Base-by-base conservation (phyloP, 2,888 invertebrate species). In the Sericinus montela region DNA sequence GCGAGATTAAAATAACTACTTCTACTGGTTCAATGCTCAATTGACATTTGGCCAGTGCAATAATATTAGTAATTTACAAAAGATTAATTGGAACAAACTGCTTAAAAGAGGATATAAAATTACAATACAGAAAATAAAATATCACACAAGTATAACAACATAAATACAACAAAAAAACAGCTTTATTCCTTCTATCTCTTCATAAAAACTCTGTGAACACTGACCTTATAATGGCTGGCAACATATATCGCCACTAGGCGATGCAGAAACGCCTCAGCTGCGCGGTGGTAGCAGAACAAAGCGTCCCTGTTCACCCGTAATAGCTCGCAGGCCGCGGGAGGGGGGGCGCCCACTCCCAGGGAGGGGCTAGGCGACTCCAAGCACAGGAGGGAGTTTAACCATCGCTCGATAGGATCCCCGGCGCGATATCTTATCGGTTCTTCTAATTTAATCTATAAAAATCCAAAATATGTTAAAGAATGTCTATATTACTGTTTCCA, bases 141-240 rank as follows among this genome's bases (percentile, higher is more conserved):
- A n/a, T n/a, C n/a, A n/a, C n/a, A n/a, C n/a, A 19, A 19, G 19
- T 2, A 19, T 19, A 19, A 19, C 2, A 19, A 3, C 2, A 3
- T 19, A 3, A 25, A 8, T 8, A 25, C 3, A 25, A 25, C 1
- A 8, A 8, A 25, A 25, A 25, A 1, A 8, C 25, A 3, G 5
- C 19, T 19, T 19, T 19, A 19, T 19, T 5, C 2, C 3, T 19
- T 19, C 25, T 1, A 25, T 25, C 6, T 25, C 4, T 25, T 25
- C 8, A 25, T 34, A n/a, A 10, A 16, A 36, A 0, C 25, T 8
- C n/a, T 7, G 15, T 41, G 30, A 28, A 13, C 1, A 9, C 58
- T 66, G 67, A 93, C 95, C 91, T 99, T 99, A 76, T 99, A 99
- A 88, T 99, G 99, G 5, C 99, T 98, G 0, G 99, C 93, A 0